These are phyloP conservation scores for Lordiphosa collinella DNA, from an alignment of 1,140 invertebrate genomes.

Conservation along the genomic window DNA sequence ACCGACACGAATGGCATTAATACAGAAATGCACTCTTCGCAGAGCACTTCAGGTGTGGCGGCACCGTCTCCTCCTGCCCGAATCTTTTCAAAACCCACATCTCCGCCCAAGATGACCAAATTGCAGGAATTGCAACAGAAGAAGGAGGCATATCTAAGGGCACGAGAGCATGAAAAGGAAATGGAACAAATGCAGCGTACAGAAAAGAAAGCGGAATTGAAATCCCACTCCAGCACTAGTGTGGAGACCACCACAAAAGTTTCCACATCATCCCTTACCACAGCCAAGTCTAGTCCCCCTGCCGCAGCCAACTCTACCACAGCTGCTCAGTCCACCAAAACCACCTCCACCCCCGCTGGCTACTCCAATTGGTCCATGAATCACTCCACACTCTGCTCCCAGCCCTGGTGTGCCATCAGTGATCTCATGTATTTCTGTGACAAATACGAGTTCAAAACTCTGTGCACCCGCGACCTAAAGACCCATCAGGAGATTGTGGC, in stretches of 20 bases:
- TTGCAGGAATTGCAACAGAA: slow-evolving; percentile 61
- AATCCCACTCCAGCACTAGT: neutral
- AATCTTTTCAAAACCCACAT: slow-evolving; percentile 35
- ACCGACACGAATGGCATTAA: slow-evolving; percentile 47
- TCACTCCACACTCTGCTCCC: slow-evolving; percentile 51
- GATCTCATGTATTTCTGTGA: slow-evolving; percentile 75
- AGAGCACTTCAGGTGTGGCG: neutral
- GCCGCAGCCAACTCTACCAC: slow-evolving; percentile 4
- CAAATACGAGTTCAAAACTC: slow-evolving; percentile 70
- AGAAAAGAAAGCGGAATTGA: slow-evolving; percentile 6
- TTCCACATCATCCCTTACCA: too few relatives aligned
- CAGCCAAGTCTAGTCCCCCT: slow-evolving; percentile 11
- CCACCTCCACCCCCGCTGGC: slow-evolving; percentile 24
- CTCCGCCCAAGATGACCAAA: slow-evolving; percentile 59
- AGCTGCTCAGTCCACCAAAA: slow-evolving; percentile 19
- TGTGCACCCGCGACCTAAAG: slow-evolving; percentile 52
- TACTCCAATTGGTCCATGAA: slow-evolving; percentile 65
- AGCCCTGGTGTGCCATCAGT: slow-evolving; percentile 69
- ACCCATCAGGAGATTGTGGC: slow-evolving; percentile 65
- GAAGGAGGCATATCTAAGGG: slow-evolving; percentile 58
- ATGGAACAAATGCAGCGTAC: slow-evolving; percentile 56
- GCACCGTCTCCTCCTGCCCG: slow-evolving; percentile 2
- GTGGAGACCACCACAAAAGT: neutral
- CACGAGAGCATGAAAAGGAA: slow-evolving; percentile 50
- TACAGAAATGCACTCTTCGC: slow-evolving; percentile 9